Evolutionary conservation across 53 echinoderm and acorn worm genomes (phyloP).

Genomic region (Paracentrotus lividus): DNA sequence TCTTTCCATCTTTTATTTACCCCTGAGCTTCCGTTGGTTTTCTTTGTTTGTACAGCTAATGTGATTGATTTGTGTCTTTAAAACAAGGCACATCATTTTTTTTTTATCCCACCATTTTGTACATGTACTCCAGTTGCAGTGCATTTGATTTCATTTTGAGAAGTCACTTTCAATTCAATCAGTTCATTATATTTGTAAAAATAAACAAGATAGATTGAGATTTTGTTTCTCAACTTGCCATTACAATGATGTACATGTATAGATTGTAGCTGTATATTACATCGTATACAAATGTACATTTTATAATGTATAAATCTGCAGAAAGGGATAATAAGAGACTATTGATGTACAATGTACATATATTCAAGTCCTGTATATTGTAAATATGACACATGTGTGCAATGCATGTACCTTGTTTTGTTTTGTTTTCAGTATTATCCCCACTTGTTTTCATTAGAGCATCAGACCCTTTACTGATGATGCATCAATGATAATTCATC

Average conservation of each 20-base stretch:
- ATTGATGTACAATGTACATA: not conserved
- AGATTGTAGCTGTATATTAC: not conserved
- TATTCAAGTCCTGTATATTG: not conserved
- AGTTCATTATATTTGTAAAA: not conserved
- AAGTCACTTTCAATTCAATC: not conserved
- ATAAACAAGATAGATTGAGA: not conserved
- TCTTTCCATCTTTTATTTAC: not conserved
- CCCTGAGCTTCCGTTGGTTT: constrained; percentile 7
- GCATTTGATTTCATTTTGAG: not conserved
- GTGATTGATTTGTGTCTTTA: not conserved
- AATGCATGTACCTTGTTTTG: not conserved
- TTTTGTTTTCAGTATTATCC: not conserved
- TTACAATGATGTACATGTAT: not conserved
- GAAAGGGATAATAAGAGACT: not conserved
- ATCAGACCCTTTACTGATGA: no score
- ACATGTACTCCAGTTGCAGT: not conserved
- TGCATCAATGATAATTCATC: no score
- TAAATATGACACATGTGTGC: not conserved
- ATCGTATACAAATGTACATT: constrained; percentile 7
- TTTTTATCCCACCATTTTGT: not conserved
- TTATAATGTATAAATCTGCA: not conserved
- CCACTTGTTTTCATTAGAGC: not conserved
- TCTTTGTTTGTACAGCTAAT: not conserved
- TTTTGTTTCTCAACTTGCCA: not conserved
- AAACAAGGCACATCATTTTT: not conserved